Conservation (phyloP, 2,797 vertebrate species). For the Urophycis tenuis region DNA sequence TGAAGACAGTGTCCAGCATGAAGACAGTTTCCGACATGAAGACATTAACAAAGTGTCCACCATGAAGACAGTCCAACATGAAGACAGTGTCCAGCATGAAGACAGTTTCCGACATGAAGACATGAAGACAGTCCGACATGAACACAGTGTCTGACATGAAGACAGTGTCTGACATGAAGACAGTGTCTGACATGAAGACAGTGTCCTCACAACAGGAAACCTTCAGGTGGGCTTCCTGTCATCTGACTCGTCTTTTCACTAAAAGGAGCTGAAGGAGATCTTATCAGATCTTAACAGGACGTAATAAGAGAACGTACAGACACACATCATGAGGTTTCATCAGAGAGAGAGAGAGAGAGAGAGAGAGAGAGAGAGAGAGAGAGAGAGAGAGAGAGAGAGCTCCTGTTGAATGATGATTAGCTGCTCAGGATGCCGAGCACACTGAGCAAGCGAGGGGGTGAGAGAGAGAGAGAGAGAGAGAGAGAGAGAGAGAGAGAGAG, state of each 20-base stretch:
- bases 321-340: not conserved
- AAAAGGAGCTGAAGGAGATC: not conserved
- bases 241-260: not conserved
- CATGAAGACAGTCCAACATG: no score
- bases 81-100: no score
- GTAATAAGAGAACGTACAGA: conserved; percentile 7
- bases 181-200: no score
- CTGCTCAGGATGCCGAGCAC: conserved; percentile 64
- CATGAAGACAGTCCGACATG: no score
- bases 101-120: no score
- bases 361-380: conserved; percentile 4
- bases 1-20: no score
- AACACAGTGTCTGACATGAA: no score
- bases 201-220: no score
- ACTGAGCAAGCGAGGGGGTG: conserved; percentile 55
- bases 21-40: no score
- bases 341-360: not conserved
- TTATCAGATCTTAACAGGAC: not conserved
- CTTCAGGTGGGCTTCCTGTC: not conserved
- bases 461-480: conserved; percentile 19
- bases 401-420: conserved; percentile 66
- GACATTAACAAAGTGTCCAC: no score
- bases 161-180: no score
- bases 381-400: conserved; percentile 1
- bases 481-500: no score